Conservation (phyloP, 2,797 vertebrate species). For the Pteropus rufus region DNA sequence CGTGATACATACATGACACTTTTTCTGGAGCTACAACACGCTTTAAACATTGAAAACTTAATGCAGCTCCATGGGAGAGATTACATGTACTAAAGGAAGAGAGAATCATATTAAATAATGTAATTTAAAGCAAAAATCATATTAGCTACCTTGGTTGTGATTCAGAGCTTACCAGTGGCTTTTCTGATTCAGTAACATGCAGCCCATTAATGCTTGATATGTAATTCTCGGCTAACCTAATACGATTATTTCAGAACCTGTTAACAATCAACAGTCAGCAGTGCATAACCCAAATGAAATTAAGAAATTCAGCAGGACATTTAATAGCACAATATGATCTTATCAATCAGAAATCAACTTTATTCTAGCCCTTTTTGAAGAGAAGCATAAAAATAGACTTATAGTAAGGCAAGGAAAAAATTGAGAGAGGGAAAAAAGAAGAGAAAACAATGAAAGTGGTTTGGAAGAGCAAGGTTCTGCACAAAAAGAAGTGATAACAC, state of each 20-base stretch:
- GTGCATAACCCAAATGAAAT: slow-evolving; percentile 81
- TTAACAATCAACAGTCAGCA: slow-evolving; percentile 86
- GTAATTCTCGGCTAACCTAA: slow-evolving; percentile 81
- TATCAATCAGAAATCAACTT: slow-evolving; percentile 77
- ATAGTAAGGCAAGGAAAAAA: background rate
- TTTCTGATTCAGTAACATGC: slow-evolving; percentile 81
- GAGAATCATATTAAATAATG: slow-evolving; percentile 76
- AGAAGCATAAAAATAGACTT: slow-evolving; percentile 68
- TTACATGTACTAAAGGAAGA: slow-evolving; percentile 66
- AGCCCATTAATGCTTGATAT: slow-evolving; percentile 81
- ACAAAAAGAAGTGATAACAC: background rate
- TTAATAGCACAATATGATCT: slow-evolving; percentile 79
- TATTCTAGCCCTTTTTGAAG: slow-evolving; percentile 66
- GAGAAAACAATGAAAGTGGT: background rate
- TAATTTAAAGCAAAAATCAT: slow-evolving; percentile 81
- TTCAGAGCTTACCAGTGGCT: slow-evolving; percentile 76
- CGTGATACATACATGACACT: background rate
- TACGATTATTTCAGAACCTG: slow-evolving; percentile 85
- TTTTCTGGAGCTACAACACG: slow-evolving; percentile 23
- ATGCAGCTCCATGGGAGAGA: slow-evolving; percentile 63
- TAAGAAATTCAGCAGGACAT: slow-evolving; percentile 77
- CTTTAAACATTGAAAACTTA: slow-evolving; percentile 55
- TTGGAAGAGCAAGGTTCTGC: background rate
- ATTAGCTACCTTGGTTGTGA: slow-evolving; percentile 78
- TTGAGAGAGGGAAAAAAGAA: background rate